Conservation (phyloP, 1,140 invertebrate species). For the Pomacea maculata region DNA sequence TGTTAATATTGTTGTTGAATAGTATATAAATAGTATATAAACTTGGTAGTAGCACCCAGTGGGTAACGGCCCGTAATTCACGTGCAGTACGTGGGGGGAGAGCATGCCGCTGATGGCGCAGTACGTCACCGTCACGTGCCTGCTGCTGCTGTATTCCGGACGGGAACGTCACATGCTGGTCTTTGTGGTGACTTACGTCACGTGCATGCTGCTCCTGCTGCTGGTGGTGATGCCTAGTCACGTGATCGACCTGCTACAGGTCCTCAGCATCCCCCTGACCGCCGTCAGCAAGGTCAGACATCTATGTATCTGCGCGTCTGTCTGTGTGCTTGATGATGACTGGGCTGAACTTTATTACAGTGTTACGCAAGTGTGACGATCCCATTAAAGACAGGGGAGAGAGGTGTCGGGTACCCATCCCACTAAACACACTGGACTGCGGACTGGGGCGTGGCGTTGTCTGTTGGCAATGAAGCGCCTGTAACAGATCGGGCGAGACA, state of each 20-base stretch:
- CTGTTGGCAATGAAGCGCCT: neutral
- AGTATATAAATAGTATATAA: neutral
- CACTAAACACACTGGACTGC: neutral
- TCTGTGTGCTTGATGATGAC: neutral
- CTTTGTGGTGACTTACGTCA: conserved; percentile 16
- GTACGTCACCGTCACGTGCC: conserved; percentile 16
- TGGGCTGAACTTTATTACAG: neutral
- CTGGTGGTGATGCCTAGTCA: conserved; percentile 11
- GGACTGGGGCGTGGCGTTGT: neutral
- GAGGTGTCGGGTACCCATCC: neutral
- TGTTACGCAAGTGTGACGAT: neutral
- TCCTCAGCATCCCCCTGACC: conserved; percentile 7
- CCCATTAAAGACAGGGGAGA: neutral
- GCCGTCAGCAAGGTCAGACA: conserved; percentile 10
- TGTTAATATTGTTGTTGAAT: neutral
- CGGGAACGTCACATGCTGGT: conserved; percentile 8
- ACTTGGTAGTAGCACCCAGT: neutral
- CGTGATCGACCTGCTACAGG: conserved; percentile 4
- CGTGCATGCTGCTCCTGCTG: conserved; percentile 9
- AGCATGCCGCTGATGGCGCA: conserved; percentile 22
- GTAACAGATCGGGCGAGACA: neutral
- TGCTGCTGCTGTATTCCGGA: conserved; percentile 18
- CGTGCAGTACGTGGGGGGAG: conserved; percentile 21
- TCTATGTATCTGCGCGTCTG: no score
- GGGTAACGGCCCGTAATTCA: neutral